Evolutionary conservation across 2,888 invertebrate genomes (phyloP), one percentile per base, ranked within the genome.

Genomic region (Leistus spinibarbis): DNA sequence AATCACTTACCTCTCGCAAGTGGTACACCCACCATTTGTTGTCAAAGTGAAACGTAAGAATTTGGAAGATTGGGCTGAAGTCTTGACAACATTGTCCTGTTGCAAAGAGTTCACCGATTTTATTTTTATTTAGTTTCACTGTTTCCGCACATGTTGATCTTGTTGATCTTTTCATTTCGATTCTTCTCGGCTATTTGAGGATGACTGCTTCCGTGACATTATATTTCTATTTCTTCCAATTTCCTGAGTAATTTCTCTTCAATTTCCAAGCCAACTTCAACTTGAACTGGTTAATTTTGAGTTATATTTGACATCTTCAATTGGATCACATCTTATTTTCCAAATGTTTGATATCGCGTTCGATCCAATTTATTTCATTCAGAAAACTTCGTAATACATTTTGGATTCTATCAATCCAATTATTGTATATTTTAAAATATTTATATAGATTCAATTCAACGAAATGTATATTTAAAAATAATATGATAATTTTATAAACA

Each of bases 41-140:
- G 66, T 79, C 76, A 78, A 80, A 74, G 76, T 76, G 80, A 77
- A 79, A 81, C 78, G 78, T 40, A 40, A 79, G 75, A 76, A 76
- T 76, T 80, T 83, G 86, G 85, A 86, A 85, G 86, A 86, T 86
- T 86, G 86, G 85, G 86, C 86, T 86, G 84, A 83, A 78, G 78
- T 77, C 81, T 79, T 72, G 72, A 66, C 54, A 27, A 65, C 27
- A 60, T 22, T 17, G 60, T 60, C 60, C 60, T 60, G 40, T 40
- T 40, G 60, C 17, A 60, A 22, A 60, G 17, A 20, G 60, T 60
- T 60, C 60, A 60, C 60, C 20, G 19, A 40, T 40, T 40, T 40
- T 40, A 10, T 10, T 10, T 40, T 40, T 10, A 40, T 13, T 40
- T 13, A 40, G 40, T 40, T 40, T 7, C 40, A 40, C 40, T 40